Conservation (phyloP, 2,797 vertebrate genomes). For the Liasis olivaceus region DNA sequence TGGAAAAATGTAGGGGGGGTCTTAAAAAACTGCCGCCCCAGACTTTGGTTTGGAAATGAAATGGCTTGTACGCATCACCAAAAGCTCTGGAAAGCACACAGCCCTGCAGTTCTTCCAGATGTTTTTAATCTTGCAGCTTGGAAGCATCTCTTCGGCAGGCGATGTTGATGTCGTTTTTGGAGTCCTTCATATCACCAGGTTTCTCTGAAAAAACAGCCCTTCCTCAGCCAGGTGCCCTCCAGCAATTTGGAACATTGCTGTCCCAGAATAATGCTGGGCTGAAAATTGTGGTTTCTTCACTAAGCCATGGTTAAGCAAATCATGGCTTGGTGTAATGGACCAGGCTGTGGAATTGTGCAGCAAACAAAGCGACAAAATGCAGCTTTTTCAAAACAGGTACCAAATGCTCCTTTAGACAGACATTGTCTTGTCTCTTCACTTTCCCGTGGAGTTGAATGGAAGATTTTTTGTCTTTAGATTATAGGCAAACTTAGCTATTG, state of each 20-base stretch:
- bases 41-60: slow-evolving; percentile 71
- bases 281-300: neutral
- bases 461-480: neutral
- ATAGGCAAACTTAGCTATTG: neutral
- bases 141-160: slow-evolving; percentile 72
- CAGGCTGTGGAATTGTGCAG: neutral
- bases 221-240: neutral
- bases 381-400: neutral
- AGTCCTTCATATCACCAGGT: neutral
- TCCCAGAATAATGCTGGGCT: too few relatives aligned
- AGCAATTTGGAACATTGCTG: neutral
- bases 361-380: neutral
- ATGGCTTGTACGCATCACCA: slow-evolving; percentile 69
- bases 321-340: neutral
- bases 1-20: too few relatives aligned
- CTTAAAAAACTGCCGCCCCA: slow-evolving; percentile 27
- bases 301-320: neutral
- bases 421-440: neutral
- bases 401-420: neutral
- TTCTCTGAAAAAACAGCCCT: neutral
- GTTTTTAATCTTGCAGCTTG: slow-evolving; percentile 73
- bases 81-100: slow-evolving; percentile 64
- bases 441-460: neutral
- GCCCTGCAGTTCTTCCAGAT: slow-evolving; percentile 70
- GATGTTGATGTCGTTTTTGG: slow-evolving; percentile 31